A percentile compares a stretch with the other conserved stretches of the same genome.
These are phyloP conservation scores for Heliconius himera DNA, from an alignment of 1,140 invertebrate genomes.

Conservation along the genomic window DNA sequence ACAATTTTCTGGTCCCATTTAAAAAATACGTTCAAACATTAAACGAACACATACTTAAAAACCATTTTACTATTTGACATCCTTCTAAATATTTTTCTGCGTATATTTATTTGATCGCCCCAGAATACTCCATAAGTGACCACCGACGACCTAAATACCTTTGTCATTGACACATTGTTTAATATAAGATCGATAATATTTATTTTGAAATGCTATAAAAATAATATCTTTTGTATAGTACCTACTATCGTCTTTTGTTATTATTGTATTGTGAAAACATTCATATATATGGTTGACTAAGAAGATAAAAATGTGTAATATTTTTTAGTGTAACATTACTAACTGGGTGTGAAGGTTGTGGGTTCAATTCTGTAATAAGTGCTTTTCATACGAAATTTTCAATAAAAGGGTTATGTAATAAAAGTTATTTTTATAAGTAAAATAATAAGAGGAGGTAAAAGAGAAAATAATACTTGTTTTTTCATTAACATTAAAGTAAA, in stretches of 20 bases:
- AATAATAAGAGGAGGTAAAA: too few relatives aligned
- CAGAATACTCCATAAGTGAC: slow-evolving; percentile 26
- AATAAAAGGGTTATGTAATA: too few relatives aligned
- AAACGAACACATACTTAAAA: not conserved
- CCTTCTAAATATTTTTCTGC: not conserved
- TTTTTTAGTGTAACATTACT: not conserved
- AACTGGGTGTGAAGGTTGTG: not conserved
- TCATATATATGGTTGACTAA: not conserved
- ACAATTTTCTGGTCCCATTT: too few relatives aligned
- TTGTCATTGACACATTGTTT: slow-evolving; percentile 24
- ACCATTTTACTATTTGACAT: not conserved
- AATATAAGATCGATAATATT: slow-evolving; percentile 18
- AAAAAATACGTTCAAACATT: not conserved
- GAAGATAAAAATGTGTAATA: not conserved
- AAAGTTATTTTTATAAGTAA: too few relatives aligned
- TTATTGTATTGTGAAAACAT: slow-evolving; percentile 5
- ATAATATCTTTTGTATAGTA: slow-evolving; percentile 4
- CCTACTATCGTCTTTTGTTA: not conserved
- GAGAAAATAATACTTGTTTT: too few relatives aligned
- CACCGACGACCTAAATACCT: slow-evolving; percentile 40
- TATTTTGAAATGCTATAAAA: slow-evolving; percentile 15
- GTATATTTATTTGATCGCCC: slow-evolving; percentile 13
- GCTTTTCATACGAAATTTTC: not conserved
- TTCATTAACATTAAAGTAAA: too few relatives aligned
- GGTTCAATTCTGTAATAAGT: not conserved